Evolutionary conservation across 2,888 invertebrate genomes (phyloP).

Genomic region (Philereme vetulata): DNA sequence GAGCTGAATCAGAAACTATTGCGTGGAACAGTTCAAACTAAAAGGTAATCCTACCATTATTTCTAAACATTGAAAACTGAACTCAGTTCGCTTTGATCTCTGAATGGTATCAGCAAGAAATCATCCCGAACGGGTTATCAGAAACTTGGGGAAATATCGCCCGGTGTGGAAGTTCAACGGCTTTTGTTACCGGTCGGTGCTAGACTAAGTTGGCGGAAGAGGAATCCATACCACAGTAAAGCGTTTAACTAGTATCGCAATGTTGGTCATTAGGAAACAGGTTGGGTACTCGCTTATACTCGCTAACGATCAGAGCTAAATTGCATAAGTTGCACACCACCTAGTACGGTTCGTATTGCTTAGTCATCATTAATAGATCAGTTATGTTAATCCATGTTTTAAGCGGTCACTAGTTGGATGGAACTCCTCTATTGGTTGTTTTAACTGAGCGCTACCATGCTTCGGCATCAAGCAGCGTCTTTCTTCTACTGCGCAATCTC

Average conservation of each 20-base stretch:
- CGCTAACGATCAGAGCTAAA: no score
- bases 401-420: no score
- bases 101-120: constrained; percentile 28
- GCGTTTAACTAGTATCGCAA: constrained; percentile 7
- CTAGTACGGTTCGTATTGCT: no score
- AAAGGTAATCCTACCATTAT: constrained; percentile 12
- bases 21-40: background rate
- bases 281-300: no score
- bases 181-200: constrained; percentile 53
- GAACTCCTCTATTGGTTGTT: no score
- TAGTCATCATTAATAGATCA: no score
- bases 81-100: constrained; percentile 31
- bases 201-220: constrained; percentile 27
- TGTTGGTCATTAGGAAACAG: background rate
- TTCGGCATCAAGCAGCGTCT: no score
- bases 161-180: constrained; percentile 54
- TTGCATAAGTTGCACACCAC: no score
- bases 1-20: no score
- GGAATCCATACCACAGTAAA: constrained; percentile 30
- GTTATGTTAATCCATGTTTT: no score
- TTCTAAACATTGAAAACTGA: constrained; percentile 11
- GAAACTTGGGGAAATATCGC: constrained; percentile 65
- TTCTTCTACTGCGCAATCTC: no score
- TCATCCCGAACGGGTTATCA: constrained; percentile 55
- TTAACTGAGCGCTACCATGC: no score